phyloP scores from a whole-genome alignment of 1,140 invertebrate genomes.

The Drosophila malerkotliana region DNA sequence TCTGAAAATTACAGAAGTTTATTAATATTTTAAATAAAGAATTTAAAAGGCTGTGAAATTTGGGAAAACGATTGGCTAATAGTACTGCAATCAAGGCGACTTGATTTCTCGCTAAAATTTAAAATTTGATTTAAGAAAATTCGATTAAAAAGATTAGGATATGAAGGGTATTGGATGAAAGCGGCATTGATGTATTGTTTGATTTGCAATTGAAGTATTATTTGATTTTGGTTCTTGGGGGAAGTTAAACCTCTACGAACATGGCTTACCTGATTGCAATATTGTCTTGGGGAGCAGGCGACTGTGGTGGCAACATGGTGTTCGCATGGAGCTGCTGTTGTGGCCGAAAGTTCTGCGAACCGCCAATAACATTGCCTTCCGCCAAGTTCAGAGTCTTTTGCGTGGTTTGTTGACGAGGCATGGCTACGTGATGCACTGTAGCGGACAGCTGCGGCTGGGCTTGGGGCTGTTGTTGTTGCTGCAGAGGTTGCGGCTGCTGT shows the following conservation, averaged over 20 bases:
- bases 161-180: too few species aligned
- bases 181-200: too few species aligned
- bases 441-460: constrained; percentile 76
- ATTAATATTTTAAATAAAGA: too few species aligned
- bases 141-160: too few species aligned
- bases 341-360: constrained; percentile 69
- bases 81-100: too few species aligned
- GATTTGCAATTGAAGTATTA: too few species aligned
- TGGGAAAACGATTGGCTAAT: too few species aligned
- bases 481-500: constrained; percentile 84
- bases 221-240: too few species aligned
- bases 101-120: too few species aligned
- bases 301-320: constrained; percentile 19
- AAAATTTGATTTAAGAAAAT: too few species aligned
- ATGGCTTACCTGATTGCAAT: neutral
- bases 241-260: too few species aligned
- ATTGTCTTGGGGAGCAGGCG: constrained; percentile 1
- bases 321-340: constrained; percentile 52
- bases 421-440: constrained; percentile 81
- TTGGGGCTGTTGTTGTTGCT: constrained; percentile 76
- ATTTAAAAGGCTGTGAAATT: too few species aligned
- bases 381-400: constrained; percentile 61
- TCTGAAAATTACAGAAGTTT: neutral
- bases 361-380: constrained; percentile 57
- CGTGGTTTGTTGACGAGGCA: constrained; percentile 83